Percentiles rank a stretch among this genome's conserved stretches.
These are phyloP conservation scores for Ellobium chinense DNA, from an alignment of 2,888 invertebrate genomes.

Conservation along the genomic window DNA sequence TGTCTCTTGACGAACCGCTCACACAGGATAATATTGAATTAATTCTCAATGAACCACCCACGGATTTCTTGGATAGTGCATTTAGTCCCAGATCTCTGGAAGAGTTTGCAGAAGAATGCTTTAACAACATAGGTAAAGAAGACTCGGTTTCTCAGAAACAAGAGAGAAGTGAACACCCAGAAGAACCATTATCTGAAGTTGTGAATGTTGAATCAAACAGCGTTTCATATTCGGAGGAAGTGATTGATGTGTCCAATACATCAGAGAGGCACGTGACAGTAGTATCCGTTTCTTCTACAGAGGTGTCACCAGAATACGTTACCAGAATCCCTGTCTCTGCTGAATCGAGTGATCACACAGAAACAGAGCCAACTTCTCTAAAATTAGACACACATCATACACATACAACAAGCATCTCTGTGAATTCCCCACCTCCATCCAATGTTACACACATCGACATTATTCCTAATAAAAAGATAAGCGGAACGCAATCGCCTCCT, in stretches of 20 bases:
- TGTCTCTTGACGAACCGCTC: not conserved
- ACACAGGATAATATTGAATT: not conserved
- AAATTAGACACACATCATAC: not conserved
- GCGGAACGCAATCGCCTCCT: not conserved
- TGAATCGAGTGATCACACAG: not conserved
- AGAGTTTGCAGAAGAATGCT: conserved; percentile 18
- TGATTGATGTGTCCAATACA: no score
- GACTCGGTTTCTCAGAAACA: not conserved
- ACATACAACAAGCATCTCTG: conserved; percentile 6
- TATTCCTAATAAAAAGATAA: not conserved
- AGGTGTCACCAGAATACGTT: conserved; percentile 34
- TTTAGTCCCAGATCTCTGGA: conserved; percentile 8
- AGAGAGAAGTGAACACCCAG: not conserved
- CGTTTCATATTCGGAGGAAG: no score
- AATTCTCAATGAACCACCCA: not conserved
- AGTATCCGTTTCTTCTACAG: not conserved
- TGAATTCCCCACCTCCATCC: conserved; percentile 3
- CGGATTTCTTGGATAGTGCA: not conserved
- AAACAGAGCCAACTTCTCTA: not conserved
- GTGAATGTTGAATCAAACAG: not conserved
- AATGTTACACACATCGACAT: not conserved
- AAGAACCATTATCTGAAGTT: not conserved
- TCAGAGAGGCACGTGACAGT: not conserved
- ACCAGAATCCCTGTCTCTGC: conserved; percentile 33
- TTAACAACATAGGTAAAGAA: not conserved